Evolutionary conservation across 2,888 invertebrate species (phyloP), one percentile per base, ranked within the genome.

Genomic region (Dasypogon diadema): DNA sequence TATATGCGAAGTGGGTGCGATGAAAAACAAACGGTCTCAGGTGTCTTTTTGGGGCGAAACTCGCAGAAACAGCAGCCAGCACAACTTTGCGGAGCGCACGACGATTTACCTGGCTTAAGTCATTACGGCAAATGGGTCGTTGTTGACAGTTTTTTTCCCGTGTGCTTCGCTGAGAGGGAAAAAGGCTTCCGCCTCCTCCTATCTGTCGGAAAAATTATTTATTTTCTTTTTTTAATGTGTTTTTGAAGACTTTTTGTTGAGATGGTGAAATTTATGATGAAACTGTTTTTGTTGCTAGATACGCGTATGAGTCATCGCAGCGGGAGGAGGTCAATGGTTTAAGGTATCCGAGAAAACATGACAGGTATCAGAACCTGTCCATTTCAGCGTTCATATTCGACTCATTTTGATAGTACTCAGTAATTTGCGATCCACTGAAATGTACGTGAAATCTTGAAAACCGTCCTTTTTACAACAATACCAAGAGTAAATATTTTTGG

Each of bases 101-200:
- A 16, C 10, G n/a, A n/a, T n/a, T n/a, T n/a, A 58, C 26, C 16
- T 14, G 24, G 16, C 58, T 58, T 10, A 58, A 58, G 58, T 58
- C 58, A 58, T 58, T 58, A 30, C 58, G 16, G 60, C 60, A 60
- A 60, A 60, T 58, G 58, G 26, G 30, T 30, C 30, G 30, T 16
- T 37, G 60, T 18, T 60, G 37, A 60, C 21, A 60, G 37, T 60
- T 60, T 60, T 60, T 60, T 18, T 58, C 30, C 2, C 12, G 12
- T 60, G 30, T 60, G 34, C 34, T 37, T 34, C 8, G 30, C 22
- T n/a, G n/a, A n/a, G n/a, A n/a, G 60, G 12, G 37, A 22, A 34
- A 60, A 60, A 60, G 21, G 34, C 60, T 60, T 60, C 37, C 60
- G 60, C 60, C 60, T 60, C 60, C 60, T 60, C 21, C 60, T 60